Conservation (phyloP, 2,888 invertebrate species). For the Yponomeuta malinellus region DNA sequence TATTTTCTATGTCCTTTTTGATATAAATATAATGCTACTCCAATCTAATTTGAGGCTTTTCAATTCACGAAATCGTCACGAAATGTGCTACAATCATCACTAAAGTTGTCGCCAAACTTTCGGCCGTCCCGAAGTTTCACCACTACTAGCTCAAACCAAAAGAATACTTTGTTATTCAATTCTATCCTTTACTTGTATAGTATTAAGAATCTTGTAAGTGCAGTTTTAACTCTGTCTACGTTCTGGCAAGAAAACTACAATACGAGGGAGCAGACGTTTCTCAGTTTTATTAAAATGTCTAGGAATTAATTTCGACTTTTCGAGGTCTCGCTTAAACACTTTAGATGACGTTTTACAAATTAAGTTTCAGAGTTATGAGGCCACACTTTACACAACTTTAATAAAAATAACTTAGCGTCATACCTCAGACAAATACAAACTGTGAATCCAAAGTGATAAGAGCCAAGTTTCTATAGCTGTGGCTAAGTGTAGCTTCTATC, state of each 20-base stretch:
- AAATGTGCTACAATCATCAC: conserved; percentile 5
- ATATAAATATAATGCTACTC: neutral
- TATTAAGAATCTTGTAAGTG: neutral
- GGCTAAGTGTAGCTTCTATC: neutral
- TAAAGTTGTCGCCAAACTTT: neutral
- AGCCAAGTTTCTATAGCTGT: neutral
- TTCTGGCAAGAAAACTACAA: conserved; percentile 10
- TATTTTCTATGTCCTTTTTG: too few species aligned
- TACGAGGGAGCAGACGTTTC: conserved; percentile 2
- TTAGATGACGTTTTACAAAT: conserved; percentile 9
- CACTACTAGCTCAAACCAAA: neutral
- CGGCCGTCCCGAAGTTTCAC: conserved; percentile 9
- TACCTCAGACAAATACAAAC: neutral
- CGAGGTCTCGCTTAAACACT: conserved; percentile 7
- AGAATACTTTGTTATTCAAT: neutral
- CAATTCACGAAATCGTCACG: neutral
- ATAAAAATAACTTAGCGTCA: neutral
- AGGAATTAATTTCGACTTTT: conserved; percentile 7
- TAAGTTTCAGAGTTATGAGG: conserved; percentile 10
- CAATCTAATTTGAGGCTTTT: neutral
- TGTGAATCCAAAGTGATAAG: neutral
- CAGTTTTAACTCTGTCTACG: neutral
- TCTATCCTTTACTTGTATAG: neutral
- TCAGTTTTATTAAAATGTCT: neutral
- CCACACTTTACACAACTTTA: neutral